Percentiles rank a stretch among this genome's conserved stretches.
phyloP scores from a whole-genome alignment of 2,113 vertebrate genomes.

The Galeopterus variegatus region DNA sequence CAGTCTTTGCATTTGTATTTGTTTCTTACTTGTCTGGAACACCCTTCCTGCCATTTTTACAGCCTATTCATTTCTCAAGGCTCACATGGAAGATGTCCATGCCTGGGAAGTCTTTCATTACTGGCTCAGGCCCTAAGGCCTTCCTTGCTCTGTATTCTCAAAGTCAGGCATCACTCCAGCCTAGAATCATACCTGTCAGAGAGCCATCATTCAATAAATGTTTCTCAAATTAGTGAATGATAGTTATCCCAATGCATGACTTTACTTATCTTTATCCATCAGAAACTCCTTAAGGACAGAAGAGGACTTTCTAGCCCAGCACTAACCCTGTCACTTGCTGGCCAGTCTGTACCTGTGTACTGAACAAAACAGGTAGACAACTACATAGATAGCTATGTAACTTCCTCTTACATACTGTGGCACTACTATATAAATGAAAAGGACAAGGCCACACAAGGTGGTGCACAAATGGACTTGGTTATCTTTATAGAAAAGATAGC shows the following conservation, averaged over 20 bases:
- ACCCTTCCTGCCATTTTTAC: neutral
- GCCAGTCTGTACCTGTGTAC: accelerated
- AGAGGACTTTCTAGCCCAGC: neutral
- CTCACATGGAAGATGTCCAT: neutral
- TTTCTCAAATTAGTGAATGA: neutral
- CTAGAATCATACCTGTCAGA: neutral
- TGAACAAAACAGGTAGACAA: neutral
- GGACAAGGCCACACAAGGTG: neutral
- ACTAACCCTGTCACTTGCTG: neutral
- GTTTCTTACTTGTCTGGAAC: neutral
- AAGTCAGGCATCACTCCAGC: neutral
- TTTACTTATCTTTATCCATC: neutral
- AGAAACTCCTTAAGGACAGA: neutral
- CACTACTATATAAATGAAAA: neutral
- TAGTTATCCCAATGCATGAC: neutral
- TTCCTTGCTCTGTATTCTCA: neutral
- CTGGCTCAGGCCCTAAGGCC: accelerated
- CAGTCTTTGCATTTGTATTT: neutral
- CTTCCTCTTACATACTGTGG: neutral
- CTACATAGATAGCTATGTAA: neutral
- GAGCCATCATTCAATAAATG: neutral
- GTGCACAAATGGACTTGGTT: neutral
- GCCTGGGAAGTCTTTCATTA: neutral
- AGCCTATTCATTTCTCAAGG: neutral
- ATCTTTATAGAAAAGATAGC: neutral